Evolutionary conservation across 2,797 vertebrate genomes (phyloP).

Genomic region (Periophthalmus magnuspinnatus): DNA sequence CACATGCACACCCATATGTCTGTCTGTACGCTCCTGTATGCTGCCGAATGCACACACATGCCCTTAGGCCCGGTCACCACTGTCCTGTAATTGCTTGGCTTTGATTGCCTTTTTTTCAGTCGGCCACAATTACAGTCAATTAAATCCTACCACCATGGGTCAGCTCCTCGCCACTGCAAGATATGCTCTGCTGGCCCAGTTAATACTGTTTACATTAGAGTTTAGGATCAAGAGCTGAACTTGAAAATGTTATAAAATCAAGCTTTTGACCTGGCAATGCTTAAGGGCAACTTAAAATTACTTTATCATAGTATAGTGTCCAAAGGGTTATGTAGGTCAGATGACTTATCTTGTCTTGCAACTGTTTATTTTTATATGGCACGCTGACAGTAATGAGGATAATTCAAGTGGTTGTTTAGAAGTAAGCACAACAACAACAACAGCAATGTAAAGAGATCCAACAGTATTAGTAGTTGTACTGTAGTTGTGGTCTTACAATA

Average conservation of each 20-base stretch:
- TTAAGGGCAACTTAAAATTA: neutral
- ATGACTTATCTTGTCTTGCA: neutral
- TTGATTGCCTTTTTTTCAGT: conserved; percentile 57
- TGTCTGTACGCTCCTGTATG: conserved; percentile 20
- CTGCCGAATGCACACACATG: conserved; percentile 17
- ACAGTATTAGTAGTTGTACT: neutral
- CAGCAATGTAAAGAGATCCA: neutral
- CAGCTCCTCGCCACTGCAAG: conserved; percentile 21
- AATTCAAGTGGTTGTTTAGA: neutral
- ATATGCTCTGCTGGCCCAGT: conserved; percentile 23
- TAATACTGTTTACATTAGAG: neutral
- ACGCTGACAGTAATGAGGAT: neutral
- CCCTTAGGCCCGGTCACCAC: conserved; percentile 47
- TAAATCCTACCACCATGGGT: conserved; percentile 38
- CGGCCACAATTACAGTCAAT: conserved; percentile 59
- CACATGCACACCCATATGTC: conserved; percentile 6
- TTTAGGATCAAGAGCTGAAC: neutral
- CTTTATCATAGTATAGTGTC: neutral
- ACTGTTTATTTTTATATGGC: neutral
- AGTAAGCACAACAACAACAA: neutral
- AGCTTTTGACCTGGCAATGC: neutral
- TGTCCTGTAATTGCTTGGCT: conserved; percentile 56
- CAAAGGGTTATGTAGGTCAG: neutral
- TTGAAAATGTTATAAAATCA: conserved; percentile 1
- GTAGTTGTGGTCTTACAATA: neutral